Evolutionary conservation across 2,888 invertebrate species (phyloP).

Genomic region (Chirona hameri): DNA sequence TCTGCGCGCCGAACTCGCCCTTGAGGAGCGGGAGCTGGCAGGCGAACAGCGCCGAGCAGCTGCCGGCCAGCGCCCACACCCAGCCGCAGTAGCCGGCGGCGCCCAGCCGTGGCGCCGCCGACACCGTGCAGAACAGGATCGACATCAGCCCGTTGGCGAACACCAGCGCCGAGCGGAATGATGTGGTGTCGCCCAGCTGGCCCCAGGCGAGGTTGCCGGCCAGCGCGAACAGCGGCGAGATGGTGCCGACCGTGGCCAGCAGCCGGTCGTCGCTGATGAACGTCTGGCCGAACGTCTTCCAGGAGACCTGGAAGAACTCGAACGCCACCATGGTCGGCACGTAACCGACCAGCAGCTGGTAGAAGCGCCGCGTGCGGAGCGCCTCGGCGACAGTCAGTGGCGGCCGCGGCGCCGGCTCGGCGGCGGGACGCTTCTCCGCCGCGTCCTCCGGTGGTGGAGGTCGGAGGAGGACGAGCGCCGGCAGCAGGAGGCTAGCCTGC

Average conservation of each 20-base stretch:
- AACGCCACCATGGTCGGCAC: slow-evolving; percentile 5
- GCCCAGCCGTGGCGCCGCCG: not conserved
- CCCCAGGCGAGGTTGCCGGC: not conserved
- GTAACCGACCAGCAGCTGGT: slow-evolving; percentile 7
- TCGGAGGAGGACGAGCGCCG: not conserved
- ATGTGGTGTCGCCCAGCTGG: not conserved
- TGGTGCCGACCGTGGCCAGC: not conserved
- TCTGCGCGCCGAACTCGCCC: not conserved
- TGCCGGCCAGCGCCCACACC: slow-evolving; percentile 12
- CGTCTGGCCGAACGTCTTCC: slow-evolving; percentile 11
- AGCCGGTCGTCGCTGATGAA: slow-evolving; percentile 6
- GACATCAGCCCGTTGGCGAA: not conserved
- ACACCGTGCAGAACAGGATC: not conserved
- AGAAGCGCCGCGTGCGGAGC: not conserved
- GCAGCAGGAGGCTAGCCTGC: slow-evolving; percentile 42
- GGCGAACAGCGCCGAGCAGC: not conserved
- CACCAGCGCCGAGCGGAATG: slow-evolving; percentile 5
- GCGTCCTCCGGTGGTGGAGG: not conserved
- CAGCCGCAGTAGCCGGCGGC: slow-evolving; percentile 2
- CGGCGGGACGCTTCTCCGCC: not conserved
- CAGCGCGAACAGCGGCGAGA: slow-evolving; percentile 5
- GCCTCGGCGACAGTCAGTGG: not conserved
- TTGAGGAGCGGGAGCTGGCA: not conserved
- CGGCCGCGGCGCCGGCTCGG: not conserved
- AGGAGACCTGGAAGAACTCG: not conserved